Conservation (phyloP, 2,113 vertebrate genomes). For the Noturus placidus region DNA sequence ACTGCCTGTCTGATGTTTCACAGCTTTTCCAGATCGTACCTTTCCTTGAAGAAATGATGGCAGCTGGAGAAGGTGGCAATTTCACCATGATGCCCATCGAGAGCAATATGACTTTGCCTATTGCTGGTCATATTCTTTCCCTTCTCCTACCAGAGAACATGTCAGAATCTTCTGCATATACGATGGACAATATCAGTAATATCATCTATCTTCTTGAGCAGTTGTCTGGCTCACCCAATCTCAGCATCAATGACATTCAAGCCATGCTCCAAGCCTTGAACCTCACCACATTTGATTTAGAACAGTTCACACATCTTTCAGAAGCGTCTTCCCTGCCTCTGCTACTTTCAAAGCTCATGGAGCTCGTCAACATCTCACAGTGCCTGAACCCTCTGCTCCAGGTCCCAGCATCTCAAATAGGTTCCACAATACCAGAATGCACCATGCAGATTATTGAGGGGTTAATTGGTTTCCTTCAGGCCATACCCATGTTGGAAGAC, state of each 20-base stretch:
- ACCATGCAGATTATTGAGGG: constrained; percentile 54
- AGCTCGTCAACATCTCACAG: constrained; percentile 47
- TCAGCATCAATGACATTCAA: constrained; percentile 58
- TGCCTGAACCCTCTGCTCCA: constrained; percentile 59
- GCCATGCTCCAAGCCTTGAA: constrained; percentile 62
- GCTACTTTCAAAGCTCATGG: constrained; percentile 54
- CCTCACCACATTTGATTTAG: constrained; percentile 63
- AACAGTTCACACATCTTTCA: constrained; percentile 46
- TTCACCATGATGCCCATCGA: constrained; percentile 1
- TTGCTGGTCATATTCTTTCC: constrained; percentile 55
- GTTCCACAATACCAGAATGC: constrained; percentile 53
- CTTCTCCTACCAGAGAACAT: constrained; percentile 58
- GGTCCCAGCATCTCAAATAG: background rate
- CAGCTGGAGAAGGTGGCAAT: background rate
- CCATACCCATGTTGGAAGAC: constrained; percentile 51
- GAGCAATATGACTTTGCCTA: constrained; percentile 51
- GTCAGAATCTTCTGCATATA: constrained; percentile 18
- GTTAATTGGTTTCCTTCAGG: constrained; percentile 55
- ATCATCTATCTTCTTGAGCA: constrained; percentile 60
- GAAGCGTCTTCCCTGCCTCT: constrained; percentile 50
- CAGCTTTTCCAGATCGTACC: constrained; percentile 61
- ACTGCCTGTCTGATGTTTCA: constrained; percentile 60
- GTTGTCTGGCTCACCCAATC: constrained; percentile 49
- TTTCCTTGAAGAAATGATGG: constrained; percentile 48
- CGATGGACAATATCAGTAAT: constrained; percentile 53